Percentiles rank a stretch among this genome's conserved stretches.
These are phyloP conservation scores for Itoplectis maculator DNA, from an alignment of 2,888 invertebrate species.

Conservation along the genomic window DNA sequence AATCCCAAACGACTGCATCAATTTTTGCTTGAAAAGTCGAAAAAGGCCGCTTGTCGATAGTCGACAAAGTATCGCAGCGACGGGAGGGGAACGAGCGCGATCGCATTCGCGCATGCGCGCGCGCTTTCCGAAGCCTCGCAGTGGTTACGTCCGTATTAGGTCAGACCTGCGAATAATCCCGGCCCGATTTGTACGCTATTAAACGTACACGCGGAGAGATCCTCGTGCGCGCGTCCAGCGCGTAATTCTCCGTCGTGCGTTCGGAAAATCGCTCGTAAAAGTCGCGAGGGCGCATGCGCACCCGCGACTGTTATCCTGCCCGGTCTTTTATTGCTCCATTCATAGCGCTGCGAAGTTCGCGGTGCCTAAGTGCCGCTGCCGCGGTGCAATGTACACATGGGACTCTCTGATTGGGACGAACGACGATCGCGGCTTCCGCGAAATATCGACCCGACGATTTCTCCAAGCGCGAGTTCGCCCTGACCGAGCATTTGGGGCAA, in stretches of 20 bases:
- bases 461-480: background rate
- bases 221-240: constrained; percentile 77
- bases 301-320: constrained; percentile 61
- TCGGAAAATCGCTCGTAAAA: constrained; percentile 78
- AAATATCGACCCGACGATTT: constrained; percentile 18
- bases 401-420: constrained; percentile 51
- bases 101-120: no score
- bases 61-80: constrained; percentile 25
- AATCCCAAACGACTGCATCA: no score
- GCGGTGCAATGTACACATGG: constrained; percentile 22
- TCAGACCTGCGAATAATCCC: constrained; percentile 77
- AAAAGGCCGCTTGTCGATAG: constrained; percentile 30
- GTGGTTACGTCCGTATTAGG: constrained; percentile 76
- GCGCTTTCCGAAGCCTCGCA: constrained; percentile 47
- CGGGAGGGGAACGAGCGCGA: constrained; percentile 32
- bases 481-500: no score
- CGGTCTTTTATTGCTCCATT: constrained; percentile 77
- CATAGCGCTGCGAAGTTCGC: constrained; percentile 74
- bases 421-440: constrained; percentile 55
- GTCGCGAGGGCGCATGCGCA: constrained; percentile 69
- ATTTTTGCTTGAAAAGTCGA: no score
- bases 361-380: constrained; percentile 68
- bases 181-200: constrained; percentile 80
- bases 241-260: constrained; percentile 76
- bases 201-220: constrained; percentile 75